Base-by-base conservation (phyloP, 2,888 invertebrate species). In the Mycogona germanica region DNA sequence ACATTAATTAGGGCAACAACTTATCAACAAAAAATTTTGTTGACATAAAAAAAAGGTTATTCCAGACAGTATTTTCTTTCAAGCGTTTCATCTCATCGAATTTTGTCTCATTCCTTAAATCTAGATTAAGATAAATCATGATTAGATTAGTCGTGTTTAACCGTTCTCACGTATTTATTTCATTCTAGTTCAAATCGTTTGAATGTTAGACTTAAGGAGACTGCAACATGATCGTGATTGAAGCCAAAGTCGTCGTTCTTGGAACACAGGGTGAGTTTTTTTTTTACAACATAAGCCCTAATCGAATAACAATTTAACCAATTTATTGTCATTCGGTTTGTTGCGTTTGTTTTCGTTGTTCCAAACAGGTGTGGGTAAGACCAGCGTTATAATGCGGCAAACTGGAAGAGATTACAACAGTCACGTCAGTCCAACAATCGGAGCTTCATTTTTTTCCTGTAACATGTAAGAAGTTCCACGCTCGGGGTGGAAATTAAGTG, bases 311-410 rank as follows among this genome's bases (percentile, higher is more conserved):
- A 41, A 12, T 41, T 41, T 14, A 14, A 9, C 21, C 21, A 12
- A 14, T 17, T 9, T 12, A 41, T 7, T 41, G 17, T 12, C 12
- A 41, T 41, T 41, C 12, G 41, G 73, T 75, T 45, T 45, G 9
- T 45, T 12, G 6, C 7, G 29, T 5, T 12, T 30, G 9, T 47
- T 47, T 30, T 30, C 25, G 9, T 30, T 30, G 17, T 9, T 5
- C n/a, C n/a, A n/a, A n/a, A n/a, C 73, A 91, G 92, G 87, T 60
- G 91, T 92, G 46, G 92, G 92, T 17, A 92, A 92, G 70, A 89
- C 91, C 1, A 86, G 87, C 61, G 74, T 91, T 58, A 82, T 89
- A 54, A 79, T 82, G 9, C 77, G 84, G 51, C 88, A 88, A 68
- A 80, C 87, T 29, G 82, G 84, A 51, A 84, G 85, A 63, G 77